A percentile compares a stretch with the other conserved stretches of the same genome.
phyloP scores from a whole-genome alignment of 2,797 vertebrate species.

The Halcyon leucocephala region DNA sequence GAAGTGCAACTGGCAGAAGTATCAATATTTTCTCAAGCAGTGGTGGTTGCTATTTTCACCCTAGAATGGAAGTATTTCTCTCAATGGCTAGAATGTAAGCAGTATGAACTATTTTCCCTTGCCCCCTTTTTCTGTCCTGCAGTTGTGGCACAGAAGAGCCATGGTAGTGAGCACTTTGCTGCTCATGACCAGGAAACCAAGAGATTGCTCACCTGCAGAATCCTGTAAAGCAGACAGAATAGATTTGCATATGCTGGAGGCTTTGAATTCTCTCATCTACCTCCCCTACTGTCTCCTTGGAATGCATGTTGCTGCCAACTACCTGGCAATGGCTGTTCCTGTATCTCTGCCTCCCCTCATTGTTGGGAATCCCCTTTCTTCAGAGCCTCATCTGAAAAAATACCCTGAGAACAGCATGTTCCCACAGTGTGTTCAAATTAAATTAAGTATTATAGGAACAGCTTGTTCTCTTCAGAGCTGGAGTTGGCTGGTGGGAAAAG shows the following conservation, averaged over 20 bases:
- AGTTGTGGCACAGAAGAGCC: background rate
- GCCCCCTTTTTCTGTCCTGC: background rate
- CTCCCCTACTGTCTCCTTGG: background rate
- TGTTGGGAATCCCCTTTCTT: conserved; percentile 59
- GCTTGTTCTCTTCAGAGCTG: conserved; percentile 50
- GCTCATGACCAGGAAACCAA: background rate
- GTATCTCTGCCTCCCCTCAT: conserved; percentile 1
- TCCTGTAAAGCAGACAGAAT: background rate
- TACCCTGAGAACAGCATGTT: conserved; percentile 60
- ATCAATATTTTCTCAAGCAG: background rate
- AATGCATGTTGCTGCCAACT: background rate
- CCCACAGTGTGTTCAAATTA: conserved; percentile 51
- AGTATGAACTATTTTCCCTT: background rate
- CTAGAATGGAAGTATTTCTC: background rate
- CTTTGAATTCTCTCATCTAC: background rate
- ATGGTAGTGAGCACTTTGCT: background rate
- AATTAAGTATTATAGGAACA: conserved; percentile 64
- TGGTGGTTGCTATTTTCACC: background rate
- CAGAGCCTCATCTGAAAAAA: conserved; percentile 34
- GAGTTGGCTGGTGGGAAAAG: conserved; percentile 21
- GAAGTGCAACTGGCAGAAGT: background rate
- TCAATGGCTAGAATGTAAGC: background rate
- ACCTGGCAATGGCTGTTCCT: conserved; percentile 21
- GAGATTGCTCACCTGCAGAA: background rate
- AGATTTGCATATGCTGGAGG: background rate